Percentiles rank a stretch among this genome's conserved stretches.
phyloP scores from a whole-genome alignment of 2,888 invertebrate genomes.

The Rhamphomyia laevipes region DNA sequence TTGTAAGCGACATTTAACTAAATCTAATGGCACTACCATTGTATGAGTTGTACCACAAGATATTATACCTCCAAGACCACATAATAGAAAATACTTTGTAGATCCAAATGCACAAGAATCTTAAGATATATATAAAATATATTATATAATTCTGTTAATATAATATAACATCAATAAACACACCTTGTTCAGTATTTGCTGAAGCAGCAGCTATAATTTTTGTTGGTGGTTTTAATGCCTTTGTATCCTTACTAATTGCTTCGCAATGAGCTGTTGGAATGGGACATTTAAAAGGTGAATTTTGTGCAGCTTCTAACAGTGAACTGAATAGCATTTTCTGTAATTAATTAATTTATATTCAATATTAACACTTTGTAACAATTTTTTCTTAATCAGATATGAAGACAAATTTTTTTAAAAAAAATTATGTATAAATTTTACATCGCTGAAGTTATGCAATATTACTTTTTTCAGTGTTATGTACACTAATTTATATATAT shows the following conservation, averaged over 20 bases:
- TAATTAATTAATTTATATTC: no score
- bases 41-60: constrained; percentile 45
- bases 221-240: constrained; percentile 8
- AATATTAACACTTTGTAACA: no score
- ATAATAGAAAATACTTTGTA: constrained; percentile 75
- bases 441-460: no score
- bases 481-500: no score
- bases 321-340: constrained; percentile 45
- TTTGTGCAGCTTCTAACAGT: constrained; percentile 48
- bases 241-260: constrained; percentile 21
- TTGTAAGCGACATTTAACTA: constrained; percentile 90
- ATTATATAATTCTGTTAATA: background rate
- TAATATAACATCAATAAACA: constrained; percentile 6
- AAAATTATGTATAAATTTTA: no score
- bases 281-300: constrained; percentile 52
- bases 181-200: constrained; percentile 29
- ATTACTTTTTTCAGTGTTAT: no score
- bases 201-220: constrained; percentile 23
- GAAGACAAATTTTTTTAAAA: no score
- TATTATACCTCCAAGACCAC: constrained; percentile 76
- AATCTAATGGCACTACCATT: constrained; percentile 82
- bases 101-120: constrained; percentile 87
- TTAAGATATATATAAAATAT: constrained; percentile 14
- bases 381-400: no score
- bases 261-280: constrained; percentile 48